Percentiles rank a stretch among this genome's conserved stretches.
Evolutionary conservation across 2,888 invertebrate species (phyloP).

Genomic region (Linnaemya tessellans): DNA sequence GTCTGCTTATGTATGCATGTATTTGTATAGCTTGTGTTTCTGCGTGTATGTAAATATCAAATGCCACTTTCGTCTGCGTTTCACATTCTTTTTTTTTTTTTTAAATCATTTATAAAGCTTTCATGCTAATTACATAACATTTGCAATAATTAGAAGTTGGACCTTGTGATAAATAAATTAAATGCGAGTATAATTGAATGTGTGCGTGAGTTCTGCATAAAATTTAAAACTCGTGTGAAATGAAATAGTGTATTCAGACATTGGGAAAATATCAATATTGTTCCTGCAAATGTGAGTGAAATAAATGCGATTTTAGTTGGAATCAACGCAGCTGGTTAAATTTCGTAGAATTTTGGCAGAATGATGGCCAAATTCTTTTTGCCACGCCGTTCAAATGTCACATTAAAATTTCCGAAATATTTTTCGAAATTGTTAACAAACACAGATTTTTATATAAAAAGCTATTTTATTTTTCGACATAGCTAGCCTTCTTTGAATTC

Average conservation of each 20-base stretch:
- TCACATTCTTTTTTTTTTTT: slow-evolving; percentile 11
- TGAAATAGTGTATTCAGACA: background rate
- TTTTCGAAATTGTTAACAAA: too few species aligned
- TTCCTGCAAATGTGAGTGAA: background rate
- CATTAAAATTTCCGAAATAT: too few species aligned
- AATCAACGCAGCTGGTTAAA: too few species aligned
- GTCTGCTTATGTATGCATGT: too few species aligned
- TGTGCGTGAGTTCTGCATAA: slow-evolving; percentile 34
- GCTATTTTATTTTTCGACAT: too few species aligned
- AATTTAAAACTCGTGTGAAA: slow-evolving; percentile 25
- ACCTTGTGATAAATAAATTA: slow-evolving; percentile 64
- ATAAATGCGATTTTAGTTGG: too few species aligned
- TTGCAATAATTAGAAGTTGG: slow-evolving; percentile 61
- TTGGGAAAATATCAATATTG: slow-evolving; percentile 25
- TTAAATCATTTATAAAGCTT: slow-evolving; percentile 54
- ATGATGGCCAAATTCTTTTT: too few species aligned
- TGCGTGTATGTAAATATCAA: background rate
- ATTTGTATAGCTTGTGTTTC: background rate
- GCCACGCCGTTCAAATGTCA: too few species aligned
- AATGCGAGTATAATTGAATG: slow-evolving; percentile 32
- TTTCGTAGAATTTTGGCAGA: too few species aligned
- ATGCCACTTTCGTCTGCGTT: background rate
- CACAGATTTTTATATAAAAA: too few species aligned
- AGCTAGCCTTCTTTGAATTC: too few species aligned
- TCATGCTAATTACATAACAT: slow-evolving; percentile 62